Percentiles rank a stretch among this genome's conserved stretches.
These are phyloP conservation scores for Parnassius mnemosyne DNA, from an alignment of 2,888 invertebrate species.

Conservation along the genomic window DNA sequence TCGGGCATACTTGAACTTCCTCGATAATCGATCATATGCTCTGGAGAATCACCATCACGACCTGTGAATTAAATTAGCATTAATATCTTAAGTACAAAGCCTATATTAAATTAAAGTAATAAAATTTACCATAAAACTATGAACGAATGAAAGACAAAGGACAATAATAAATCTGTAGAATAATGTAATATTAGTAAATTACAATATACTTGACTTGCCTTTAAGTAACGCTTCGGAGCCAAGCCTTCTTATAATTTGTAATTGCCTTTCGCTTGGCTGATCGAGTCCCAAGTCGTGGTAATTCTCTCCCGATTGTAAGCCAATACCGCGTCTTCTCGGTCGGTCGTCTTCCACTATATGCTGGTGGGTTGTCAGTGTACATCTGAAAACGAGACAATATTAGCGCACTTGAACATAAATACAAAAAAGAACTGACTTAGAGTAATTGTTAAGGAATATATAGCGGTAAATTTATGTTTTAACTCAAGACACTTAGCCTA, in stretches of 20 bases:
- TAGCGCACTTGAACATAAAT: no score
- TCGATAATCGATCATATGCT: slow-evolving; percentile 67
- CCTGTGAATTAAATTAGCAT: slow-evolving; percentile 40
- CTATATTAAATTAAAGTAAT: no score
- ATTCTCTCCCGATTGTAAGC: slow-evolving; percentile 70
- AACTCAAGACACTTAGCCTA: no score
- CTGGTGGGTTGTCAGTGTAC: slow-evolving; percentile 56
- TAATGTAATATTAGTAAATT: neutral
- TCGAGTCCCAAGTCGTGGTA: slow-evolving; percentile 70
- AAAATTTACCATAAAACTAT: no score
- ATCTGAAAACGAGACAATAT: slow-evolving; percentile 43
- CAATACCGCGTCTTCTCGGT: slow-evolving; percentile 56
- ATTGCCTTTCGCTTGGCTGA: slow-evolving; percentile 59
- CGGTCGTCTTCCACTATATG: slow-evolving; percentile 57
- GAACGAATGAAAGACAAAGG: no score
- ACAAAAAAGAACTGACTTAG: no score
- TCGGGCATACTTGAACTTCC: slow-evolving; percentile 50
- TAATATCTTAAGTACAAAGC: neutral
- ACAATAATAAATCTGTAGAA: no score
- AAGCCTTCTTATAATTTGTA: slow-evolving; percentile 63
- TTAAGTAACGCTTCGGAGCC: slow-evolving; percentile 67
- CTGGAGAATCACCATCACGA: slow-evolving; percentile 64
- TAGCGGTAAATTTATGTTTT: no score
- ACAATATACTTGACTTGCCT: slow-evolving; percentile 41
- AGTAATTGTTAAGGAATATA: no score